phyloP scores from a whole-genome alignment of 2,113 vertebrate genomes.

The Microtus pennsylvanicus region DNA sequence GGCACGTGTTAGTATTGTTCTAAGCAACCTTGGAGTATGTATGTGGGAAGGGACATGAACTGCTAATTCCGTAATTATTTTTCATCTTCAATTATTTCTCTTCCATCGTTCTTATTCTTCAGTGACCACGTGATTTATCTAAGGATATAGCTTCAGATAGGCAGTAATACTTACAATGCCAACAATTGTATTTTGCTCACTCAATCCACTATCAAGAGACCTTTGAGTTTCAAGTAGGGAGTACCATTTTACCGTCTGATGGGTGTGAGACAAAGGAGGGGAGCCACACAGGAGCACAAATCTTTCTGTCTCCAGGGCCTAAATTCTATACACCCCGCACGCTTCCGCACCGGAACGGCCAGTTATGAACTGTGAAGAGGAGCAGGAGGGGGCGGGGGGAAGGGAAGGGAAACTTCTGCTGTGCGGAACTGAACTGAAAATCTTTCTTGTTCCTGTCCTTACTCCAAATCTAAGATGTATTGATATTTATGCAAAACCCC shows the following conservation, averaged over 20 bases:
- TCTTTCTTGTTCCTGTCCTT: neutral
- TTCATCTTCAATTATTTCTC: constrained; percentile 21
- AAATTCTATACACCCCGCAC: neutral
- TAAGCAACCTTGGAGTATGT: neutral
- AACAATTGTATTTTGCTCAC: neutral
- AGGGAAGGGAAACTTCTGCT: neutral
- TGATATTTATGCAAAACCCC: neutral
- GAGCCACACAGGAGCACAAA: neutral
- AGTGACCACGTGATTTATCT: neutral
- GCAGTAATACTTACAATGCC: constrained; percentile 13
- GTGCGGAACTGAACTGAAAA: neutral
- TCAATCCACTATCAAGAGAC: neutral
- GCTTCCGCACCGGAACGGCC: neutral
- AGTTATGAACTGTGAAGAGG: neutral
- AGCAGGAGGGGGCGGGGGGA: neutral
- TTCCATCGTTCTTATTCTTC: neutral
- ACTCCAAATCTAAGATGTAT: neutral
- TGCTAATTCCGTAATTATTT: neutral
- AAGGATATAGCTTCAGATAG: neutral
- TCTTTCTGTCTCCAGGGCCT: neutral
- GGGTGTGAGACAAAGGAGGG: neutral
- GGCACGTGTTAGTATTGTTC: neutral
- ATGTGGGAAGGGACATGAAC: neutral
- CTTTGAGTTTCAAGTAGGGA: neutral
- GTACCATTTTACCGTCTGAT: neutral